Conservation (phyloP, 2,113 vertebrate species). For the Rallus limicola region DNA sequence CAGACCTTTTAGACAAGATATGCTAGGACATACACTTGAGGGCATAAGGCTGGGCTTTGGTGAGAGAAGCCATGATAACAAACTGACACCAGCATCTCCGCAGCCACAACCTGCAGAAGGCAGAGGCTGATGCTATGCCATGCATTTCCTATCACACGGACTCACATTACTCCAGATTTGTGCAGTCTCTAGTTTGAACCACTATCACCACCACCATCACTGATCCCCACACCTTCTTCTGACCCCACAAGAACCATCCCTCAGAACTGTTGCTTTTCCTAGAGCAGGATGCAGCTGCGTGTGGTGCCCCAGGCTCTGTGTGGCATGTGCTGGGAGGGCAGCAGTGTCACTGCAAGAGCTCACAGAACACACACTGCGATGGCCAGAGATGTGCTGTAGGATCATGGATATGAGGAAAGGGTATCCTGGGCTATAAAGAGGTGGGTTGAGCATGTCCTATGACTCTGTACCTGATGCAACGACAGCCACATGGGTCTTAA, state of each 20-base stretch:
- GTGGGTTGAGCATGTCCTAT: accelerated
- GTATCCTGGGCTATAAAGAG: accelerated
- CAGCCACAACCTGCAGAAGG: neutral
- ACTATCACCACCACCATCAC: neutral
- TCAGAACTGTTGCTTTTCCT: neutral
- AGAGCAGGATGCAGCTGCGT: accelerated
- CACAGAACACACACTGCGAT: accelerated
- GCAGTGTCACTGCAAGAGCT: neutral
- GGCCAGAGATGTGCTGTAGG: neutral
- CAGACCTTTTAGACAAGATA: neutral
- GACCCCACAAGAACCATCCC: accelerated
- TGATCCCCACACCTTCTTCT: neutral
- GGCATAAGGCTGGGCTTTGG: neutral
- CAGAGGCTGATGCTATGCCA: neutral
- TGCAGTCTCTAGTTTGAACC: neutral
- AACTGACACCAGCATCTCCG: neutral
- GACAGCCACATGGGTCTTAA: neutral
- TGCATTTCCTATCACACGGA: accelerated
- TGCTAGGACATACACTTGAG: neutral
- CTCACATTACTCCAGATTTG: too few species aligned
- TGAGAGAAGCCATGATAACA: neutral
- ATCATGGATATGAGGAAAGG: neutral
- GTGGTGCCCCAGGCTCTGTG: neutral
- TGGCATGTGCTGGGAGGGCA: neutral
- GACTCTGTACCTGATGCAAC: neutral